These are phyloP conservation scores for Polypterus bichir DNA, from an alignment of 2,113 vertebrate species.

Conservation along the genomic window DNA sequence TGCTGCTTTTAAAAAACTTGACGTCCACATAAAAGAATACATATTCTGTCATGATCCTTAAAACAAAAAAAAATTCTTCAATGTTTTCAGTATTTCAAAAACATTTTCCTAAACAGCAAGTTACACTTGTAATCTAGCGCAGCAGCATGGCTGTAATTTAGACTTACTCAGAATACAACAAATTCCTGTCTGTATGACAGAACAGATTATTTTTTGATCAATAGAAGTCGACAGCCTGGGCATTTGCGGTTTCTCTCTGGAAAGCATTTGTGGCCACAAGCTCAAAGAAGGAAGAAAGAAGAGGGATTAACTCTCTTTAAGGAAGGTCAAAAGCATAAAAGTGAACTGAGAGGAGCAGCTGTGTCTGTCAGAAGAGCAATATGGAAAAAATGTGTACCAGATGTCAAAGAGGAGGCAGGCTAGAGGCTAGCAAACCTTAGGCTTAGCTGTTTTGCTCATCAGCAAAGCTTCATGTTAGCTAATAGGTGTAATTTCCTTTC, in stretches of 20 bases:
- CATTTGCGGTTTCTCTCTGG: constrained; percentile 39
- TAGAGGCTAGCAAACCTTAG: constrained; percentile 27
- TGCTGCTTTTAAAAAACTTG: constrained; percentile 4
- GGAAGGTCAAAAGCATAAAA: constrained; percentile 55
- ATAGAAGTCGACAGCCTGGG: constrained; percentile 36
- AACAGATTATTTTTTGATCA: constrained; percentile 38
- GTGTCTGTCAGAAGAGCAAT: constrained; percentile 43
- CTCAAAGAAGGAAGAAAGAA: constrained; percentile 44
- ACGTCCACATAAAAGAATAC: constrained; percentile 3
- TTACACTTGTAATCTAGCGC: constrained; percentile 25
- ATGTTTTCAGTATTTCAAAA: not conserved
- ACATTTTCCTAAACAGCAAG: constrained; percentile 1
- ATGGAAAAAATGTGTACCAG: constrained; percentile 52
- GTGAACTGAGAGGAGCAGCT: constrained; percentile 47
- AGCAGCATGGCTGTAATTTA: constrained; percentile 31
- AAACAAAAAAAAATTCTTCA: constrained; percentile 1
- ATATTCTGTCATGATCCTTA: not conserved
- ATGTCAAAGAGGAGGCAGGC: constrained; percentile 38
- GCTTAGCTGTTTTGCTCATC: constrained; percentile 21
- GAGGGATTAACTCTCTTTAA: constrained; percentile 44
- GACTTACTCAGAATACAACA: constrained; percentile 27
- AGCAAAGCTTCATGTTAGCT: constrained; percentile 23
- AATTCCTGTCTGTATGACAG: constrained; percentile 39
- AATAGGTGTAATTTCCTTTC: constrained; percentile 2
- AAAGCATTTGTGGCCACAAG: constrained; percentile 43